Percentiles rank a stretch among this genome's conserved stretches.
These are phyloP conservation scores for Ailuropoda melanoleuca DNA, from an alignment of 2,113 vertebrate genomes.

Conservation along the genomic window DNA sequence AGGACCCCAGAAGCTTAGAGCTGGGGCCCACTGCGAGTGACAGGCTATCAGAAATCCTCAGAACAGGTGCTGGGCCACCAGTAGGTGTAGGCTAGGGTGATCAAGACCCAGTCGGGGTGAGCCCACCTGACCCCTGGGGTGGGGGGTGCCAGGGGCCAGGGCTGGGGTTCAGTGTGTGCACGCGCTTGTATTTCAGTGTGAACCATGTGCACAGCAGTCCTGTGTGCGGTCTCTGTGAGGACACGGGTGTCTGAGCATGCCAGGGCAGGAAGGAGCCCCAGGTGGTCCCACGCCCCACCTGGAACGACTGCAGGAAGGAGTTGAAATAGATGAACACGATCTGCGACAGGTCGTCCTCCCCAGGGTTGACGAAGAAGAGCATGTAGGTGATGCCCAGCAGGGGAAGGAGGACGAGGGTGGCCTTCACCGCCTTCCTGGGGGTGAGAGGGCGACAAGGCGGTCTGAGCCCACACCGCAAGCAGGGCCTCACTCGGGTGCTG, in stretches of 20 bases:
- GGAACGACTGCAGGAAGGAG: constrained; percentile 98
- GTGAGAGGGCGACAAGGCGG: background rate
- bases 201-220: accelerated
- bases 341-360: constrained; percentile 97
- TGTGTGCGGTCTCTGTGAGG: accelerated
- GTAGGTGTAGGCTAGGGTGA: background rate
- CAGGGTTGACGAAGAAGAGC: constrained; percentile 98
- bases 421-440: constrained; percentile 97
- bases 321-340: constrained; percentile 99
- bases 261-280: background rate
- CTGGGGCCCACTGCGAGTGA: background rate
- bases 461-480: background rate
- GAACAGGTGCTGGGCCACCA: background rate
- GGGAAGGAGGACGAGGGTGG: constrained; percentile 95
- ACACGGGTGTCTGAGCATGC: accelerated
- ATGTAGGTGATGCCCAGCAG: constrained; percentile 98
- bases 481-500: accelerated
- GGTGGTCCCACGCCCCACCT: constrained; percentile 84
- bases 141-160: background rate
- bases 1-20: background rate
- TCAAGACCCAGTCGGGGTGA: background rate
- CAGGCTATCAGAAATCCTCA: background rate
- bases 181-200: background rate
- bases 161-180: background rate
- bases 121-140: background rate